Percentiles rank a stretch among this genome's conserved stretches.
Evolutionary conservation across 2,888 invertebrate species (phyloP).

Genomic region (Caenorhabditis parvicauda): DNA sequence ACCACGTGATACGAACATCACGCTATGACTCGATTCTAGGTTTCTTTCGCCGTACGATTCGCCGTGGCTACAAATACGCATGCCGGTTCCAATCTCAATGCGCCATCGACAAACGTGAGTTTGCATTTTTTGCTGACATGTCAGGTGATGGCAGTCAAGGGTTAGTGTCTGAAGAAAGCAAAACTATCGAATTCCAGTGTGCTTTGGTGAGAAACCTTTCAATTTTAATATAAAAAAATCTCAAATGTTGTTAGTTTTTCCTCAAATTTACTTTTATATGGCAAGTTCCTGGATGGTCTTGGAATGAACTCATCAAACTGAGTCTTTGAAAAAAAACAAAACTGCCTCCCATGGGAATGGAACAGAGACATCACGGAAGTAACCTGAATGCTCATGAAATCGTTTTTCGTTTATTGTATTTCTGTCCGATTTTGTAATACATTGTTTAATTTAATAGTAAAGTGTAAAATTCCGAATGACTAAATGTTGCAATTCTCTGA

Average conservation of each 20-base stretch:
- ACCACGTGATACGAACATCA: neutral
- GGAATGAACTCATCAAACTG: too few relatives aligned
- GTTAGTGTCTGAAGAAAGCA: neutral
- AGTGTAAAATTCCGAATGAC: too few relatives aligned
- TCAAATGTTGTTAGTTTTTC: constrained; percentile 1
- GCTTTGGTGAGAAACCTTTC: neutral
- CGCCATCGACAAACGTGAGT: constrained; percentile 57
- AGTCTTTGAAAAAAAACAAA: too few relatives aligned
- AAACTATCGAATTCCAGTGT: neutral
- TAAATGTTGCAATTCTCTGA: too few relatives aligned
- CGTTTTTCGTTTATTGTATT: too few relatives aligned
- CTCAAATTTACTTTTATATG: neutral
- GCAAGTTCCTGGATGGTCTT: too few relatives aligned
- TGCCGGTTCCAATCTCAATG: constrained; percentile 57
- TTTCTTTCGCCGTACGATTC: constrained; percentile 58
- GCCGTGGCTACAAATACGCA: constrained; percentile 55
- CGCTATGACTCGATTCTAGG: constrained; percentile 34
- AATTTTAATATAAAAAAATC: neutral
- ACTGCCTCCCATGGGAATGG: too few relatives aligned
- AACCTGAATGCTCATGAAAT: too few relatives aligned
- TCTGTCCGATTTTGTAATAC: too few relatives aligned
- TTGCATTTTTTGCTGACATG: neutral
- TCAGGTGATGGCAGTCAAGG: neutral
- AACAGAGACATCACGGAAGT: too few relatives aligned
- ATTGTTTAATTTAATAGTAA: too few relatives aligned